phyloP scores from a whole-genome alignment of 2,113 vertebrate genomes.

The Actenoides lindsayi region DNA sequence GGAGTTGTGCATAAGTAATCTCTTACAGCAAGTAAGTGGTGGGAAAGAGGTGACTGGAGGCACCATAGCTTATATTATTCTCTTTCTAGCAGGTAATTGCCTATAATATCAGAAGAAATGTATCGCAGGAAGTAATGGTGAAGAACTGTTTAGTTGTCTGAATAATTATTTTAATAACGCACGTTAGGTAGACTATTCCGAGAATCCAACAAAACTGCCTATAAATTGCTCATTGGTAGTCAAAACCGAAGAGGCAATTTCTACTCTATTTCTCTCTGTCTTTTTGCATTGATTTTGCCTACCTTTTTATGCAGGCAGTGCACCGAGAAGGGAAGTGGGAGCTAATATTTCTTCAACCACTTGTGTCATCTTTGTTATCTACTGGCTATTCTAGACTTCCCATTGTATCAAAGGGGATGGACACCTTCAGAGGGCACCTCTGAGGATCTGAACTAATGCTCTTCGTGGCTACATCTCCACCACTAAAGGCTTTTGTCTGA shows the following conservation, averaged over 20 bases:
- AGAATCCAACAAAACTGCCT: background rate
- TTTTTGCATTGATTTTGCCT: background rate
- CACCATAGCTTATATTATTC: background rate
- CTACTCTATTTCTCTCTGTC: background rate
- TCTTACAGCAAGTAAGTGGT: background rate
- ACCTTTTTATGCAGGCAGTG: background rate
- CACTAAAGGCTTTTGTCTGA: background rate
- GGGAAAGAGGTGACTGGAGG: background rate
- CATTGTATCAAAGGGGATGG: background rate
- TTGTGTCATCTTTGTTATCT: background rate
- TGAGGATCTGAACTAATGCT: background rate
- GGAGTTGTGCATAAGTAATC: background rate
- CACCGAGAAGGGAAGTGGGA: background rate
- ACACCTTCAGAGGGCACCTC: background rate
- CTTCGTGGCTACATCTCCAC: background rate
- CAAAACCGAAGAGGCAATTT: background rate
- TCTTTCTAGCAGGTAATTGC: background rate
- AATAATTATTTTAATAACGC: constrained; percentile 26
- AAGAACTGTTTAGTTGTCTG: background rate
- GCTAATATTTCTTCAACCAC: background rate
- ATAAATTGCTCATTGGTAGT: background rate
- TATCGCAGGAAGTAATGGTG: background rate
- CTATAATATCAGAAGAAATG: background rate
- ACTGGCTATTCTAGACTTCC: background rate
- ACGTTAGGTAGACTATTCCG: background rate